Percentiles rank a stretch among this genome's conserved stretches.
Evolutionary conservation across 2,113 vertebrate species (phyloP).

Genomic region (Oreotrochilus melanogaster): DNA sequence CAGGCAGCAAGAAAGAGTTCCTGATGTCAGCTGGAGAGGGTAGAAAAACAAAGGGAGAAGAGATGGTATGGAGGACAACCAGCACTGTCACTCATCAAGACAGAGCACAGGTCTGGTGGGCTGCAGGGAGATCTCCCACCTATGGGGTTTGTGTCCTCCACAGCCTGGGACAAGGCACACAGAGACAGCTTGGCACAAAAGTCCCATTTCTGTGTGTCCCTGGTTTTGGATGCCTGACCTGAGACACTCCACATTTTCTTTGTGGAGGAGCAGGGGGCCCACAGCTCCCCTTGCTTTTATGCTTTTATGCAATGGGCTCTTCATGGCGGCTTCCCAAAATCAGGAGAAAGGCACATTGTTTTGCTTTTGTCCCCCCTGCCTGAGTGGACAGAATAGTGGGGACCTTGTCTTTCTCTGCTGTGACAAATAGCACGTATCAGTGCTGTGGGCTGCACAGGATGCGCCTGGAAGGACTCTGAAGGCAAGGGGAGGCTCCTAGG

Average conservation of each 20-base stretch:
- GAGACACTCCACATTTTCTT: background rate
- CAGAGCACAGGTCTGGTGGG: background rate
- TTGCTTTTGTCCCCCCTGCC: background rate
- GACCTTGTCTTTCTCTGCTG: background rate
- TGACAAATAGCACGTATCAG: background rate
- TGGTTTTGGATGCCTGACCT: background rate
- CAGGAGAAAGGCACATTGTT: slow-evolving; percentile 19
- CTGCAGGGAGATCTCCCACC: background rate
- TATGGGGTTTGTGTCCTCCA: background rate
- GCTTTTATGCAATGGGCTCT: background rate
- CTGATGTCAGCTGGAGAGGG: background rate
- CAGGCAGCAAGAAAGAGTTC: background rate
- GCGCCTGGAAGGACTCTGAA: background rate
- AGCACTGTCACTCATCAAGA: background rate
- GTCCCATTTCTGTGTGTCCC: accelerated
- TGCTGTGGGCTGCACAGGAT: background rate
- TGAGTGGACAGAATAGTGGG: accelerated
- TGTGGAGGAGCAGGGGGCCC: background rate
- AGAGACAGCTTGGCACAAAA: background rate
- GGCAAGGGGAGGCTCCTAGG: background rate
- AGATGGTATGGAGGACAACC: background rate
- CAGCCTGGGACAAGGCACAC: background rate
- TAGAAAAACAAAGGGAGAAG: background rate
- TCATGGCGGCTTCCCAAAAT: background rate
- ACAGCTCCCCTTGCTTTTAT: background rate